Evolutionary conservation across 2,888 invertebrate species (phyloP), one percentile per base, ranked within the genome.

Genomic region (Conchocele bisecta): DNA sequence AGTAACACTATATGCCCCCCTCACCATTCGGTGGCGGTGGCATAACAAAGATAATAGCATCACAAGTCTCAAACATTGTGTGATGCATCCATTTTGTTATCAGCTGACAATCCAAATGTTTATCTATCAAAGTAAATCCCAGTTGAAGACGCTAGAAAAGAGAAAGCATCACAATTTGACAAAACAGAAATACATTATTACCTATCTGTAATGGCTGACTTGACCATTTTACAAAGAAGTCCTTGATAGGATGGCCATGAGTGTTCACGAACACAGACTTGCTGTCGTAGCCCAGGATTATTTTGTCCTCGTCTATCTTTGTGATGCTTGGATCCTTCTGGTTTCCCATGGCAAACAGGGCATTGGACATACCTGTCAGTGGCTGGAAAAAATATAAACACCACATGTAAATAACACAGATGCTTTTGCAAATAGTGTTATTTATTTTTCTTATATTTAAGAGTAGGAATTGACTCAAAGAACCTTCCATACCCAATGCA

Each of bases 251-350:
- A 31, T 64, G 59, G 0, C 61, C 75, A 22, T 35, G 11, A 9
- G 57, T 46, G 53, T 70, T 67, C 17, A 70, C 66, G 44, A 69
- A 59, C 9, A 76, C 63, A 13, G 72, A 69, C 29, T 58, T 68
- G 33, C 59, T 63, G 26, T 73, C 64, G 41, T 76, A 60, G 1
- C 66, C 66, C 11, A 76, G 56, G 20, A 76, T 29, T 17, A 70
- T 59, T 1, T 35, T 50, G 17, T 76, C 56, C 7, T 61, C 53
- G 29, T 59, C 63, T 2, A 72, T 17, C 29, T 35, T 51, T 6
- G 67, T 54, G 66, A 76, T 68, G 3, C 72, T 11, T 1, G 76
- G 76, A 35, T 59, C 72, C n/a, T 64, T 68, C 46, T 63, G 69
- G 17, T 50, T 35, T 15, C 58, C n/a, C n/a, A n/a, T n/a, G n/a